Percentiles rank a stretch among this genome's conserved stretches.
phyloP scores from a whole-genome alignment of 2,888 invertebrate genomes.

The Horisme vitalbata region DNA sequence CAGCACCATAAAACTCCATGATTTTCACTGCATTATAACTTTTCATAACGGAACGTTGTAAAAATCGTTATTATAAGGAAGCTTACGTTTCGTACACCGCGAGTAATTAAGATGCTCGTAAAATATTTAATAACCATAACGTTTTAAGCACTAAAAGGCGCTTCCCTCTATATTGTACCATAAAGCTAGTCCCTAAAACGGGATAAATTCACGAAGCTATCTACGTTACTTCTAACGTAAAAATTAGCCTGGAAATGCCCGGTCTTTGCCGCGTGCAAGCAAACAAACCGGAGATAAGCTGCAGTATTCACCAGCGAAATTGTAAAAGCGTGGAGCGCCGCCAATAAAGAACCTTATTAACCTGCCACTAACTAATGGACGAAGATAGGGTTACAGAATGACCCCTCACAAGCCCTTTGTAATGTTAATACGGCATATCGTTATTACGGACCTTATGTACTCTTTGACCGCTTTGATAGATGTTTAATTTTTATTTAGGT shows the following conservation, averaged over 20 bases:
- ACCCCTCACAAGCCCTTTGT: conserved; percentile 56
- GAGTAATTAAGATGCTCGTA: conserved; percentile 18
- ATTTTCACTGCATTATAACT: conserved; percentile 7
- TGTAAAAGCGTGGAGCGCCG: conserved; percentile 62
- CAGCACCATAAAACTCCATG: no score
- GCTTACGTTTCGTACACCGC: conserved; percentile 14
- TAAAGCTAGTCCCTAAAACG: conserved; percentile 34
- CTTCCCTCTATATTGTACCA: not conserved
- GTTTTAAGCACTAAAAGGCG: conserved; percentile 14
- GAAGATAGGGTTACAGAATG: conserved; percentile 66
- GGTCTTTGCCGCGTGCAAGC: conserved; percentile 58
- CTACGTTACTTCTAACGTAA: conserved; percentile 65
- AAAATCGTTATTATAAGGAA: conserved; percentile 16
- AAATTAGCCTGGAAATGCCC: conserved; percentile 55
- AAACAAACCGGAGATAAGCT: conserved; percentile 74
- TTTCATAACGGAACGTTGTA: conserved; percentile 15
- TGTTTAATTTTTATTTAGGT: conserved; percentile 24
- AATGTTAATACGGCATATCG: conserved; percentile 57
- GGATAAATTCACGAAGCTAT: conserved; percentile 45
- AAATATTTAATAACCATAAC: conserved; percentile 24
- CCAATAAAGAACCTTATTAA: conserved; percentile 77
- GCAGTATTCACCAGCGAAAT: conserved; percentile 74
- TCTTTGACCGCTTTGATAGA: conserved; percentile 41
- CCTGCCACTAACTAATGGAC: conserved; percentile 74
- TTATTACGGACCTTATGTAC: conserved; percentile 45